These are phyloP conservation scores for Amiota minor DNA, from an alignment of 2,888 invertebrate species.

Conservation along the genomic window DNA sequence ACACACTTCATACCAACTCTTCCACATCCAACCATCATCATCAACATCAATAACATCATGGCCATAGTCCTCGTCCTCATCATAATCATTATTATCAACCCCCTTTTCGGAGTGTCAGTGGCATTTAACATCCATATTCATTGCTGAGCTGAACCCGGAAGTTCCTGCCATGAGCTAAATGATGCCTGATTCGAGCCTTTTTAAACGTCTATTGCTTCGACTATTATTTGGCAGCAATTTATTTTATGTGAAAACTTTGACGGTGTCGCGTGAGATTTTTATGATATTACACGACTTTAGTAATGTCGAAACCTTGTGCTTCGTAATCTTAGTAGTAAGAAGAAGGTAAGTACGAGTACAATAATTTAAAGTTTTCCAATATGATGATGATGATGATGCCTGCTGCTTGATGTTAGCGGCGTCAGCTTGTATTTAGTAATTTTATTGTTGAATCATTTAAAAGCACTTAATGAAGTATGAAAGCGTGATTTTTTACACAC, in stretches of 20 bases:
- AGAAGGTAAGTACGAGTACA: conserved; percentile 52
- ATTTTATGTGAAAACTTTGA: conserved; percentile 67
- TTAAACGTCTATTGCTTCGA: conserved; percentile 46
- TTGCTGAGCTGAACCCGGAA: conserved; percentile 13
- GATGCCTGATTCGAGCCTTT: conserved; percentile 33
- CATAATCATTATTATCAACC: conserved; percentile 20
- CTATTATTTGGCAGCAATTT: conserved; percentile 64
- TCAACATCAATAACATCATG: conserved; percentile 21
- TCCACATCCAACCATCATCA: neutral
- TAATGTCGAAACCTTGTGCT: conserved; percentile 7
- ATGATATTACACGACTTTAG: conserved; percentile 48
- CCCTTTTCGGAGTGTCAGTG: neutral
- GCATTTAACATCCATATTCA: neutral
- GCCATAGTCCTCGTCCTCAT: neutral
- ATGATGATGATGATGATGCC: conserved; percentile 2
- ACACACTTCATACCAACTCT: conserved; percentile 14
- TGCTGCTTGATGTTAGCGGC: conserved; percentile 23
- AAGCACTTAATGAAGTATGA: conserved; percentile 65
- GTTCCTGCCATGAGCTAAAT: conserved; percentile 38
- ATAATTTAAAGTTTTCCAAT: conserved; percentile 37
- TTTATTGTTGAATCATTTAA: conserved; percentile 49
- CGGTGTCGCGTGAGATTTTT: conserved; percentile 52
- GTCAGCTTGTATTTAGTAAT: conserved; percentile 56
- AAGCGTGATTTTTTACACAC: conserved; percentile 50
- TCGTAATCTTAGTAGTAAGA: neutral